Percentiles rank a stretch among this genome's conserved stretches.
These are phyloP conservation scores for Hoplias malabaricus DNA, from an alignment of 2,113 vertebrate species.

Conservation along the genomic window DNA sequence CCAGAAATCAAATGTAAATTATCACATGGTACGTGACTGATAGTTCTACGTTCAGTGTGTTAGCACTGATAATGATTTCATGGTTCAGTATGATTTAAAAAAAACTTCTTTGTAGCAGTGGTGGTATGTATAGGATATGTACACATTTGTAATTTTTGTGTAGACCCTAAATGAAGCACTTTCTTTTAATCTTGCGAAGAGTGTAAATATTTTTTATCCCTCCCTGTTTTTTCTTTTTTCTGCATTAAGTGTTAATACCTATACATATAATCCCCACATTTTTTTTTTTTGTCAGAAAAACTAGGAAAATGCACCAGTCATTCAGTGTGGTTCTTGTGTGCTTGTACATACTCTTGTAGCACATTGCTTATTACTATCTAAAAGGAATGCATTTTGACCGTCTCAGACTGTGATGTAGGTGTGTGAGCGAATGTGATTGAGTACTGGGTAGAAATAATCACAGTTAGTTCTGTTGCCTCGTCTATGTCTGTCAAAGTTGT, in stretches of 20 bases:
- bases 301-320: not conserved
- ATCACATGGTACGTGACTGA: not conserved
- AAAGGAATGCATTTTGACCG: slow-evolving; percentile 26
- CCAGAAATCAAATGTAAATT: slow-evolving; percentile 9
- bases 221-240: slow-evolving; percentile 62
- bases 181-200: slow-evolving; percentile 63
- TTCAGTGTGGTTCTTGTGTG: slow-evolving; percentile 17
- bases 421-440: not conserved
- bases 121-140: slow-evolving; percentile 26
- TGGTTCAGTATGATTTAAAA: slow-evolving; percentile 13
- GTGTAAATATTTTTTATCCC: slow-evolving; percentile 69
- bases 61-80: slow-evolving; percentile 19
- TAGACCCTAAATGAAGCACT: slow-evolving; percentile 70
- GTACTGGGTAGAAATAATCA: not conserved
- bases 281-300: not conserved
- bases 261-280: slow-evolving; percentile 1
- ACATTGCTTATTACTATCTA: slow-evolving; percentile 19
- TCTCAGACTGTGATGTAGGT: slow-evolving; percentile 21
- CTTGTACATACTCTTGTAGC: slow-evolving; percentile 7
- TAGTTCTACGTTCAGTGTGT: slow-evolving; percentile 4
- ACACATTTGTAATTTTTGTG: slow-evolving; percentile 31
- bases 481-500: slow-evolving; percentile 46
- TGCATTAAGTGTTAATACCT: slow-evolving; percentile 50
- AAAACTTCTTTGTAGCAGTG: slow-evolving; percentile 16
- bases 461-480: slow-evolving; percentile 21